phyloP scores from a whole-genome alignment of 2,888 invertebrate genomes.

The Sclerodermus sp. region DNA sequence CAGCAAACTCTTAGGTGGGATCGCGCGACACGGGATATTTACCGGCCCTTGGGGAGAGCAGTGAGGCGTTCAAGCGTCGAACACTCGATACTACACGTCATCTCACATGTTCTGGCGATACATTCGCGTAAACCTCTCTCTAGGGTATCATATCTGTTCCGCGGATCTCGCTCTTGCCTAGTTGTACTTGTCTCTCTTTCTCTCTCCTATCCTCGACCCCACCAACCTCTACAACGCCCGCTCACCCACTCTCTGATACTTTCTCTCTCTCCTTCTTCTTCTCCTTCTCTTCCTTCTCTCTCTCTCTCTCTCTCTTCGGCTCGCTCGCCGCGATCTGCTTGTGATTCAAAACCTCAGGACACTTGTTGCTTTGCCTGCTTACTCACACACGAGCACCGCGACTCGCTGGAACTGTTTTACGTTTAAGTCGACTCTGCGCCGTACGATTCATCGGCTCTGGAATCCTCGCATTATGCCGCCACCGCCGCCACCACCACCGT shows the following conservation, averaged over 20 bases:
- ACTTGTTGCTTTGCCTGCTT: slow-evolving; percentile 56
- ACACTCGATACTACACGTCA: slow-evolving; percentile 50
- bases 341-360: slow-evolving; percentile 59
- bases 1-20: too few relatives aligned
- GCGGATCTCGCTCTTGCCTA: slow-evolving; percentile 8
- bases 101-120: slow-evolving; percentile 46
- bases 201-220: slow-evolving; percentile 16
- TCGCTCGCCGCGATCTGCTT: slow-evolving; percentile 53
- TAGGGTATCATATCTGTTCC: slow-evolving; percentile 42
- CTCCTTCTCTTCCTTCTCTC: slow-evolving; percentile 28
- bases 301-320: slow-evolving; percentile 31
- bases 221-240: slow-evolving; percentile 21
- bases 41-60: slow-evolving; percentile 30
- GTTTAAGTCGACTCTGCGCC: slow-evolving; percentile 34
- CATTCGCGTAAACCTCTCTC: slow-evolving; percentile 49
- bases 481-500: too few relatives aligned
- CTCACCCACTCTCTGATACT: slow-evolving; percentile 21
- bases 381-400: slow-evolving; percentile 30
- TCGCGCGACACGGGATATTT: slow-evolving; percentile 33
- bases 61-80: slow-evolving; percentile 45
- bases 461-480: slow-evolving; percentile 6
- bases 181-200: slow-evolving; percentile 15
- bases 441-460: slow-evolving; percentile 39
- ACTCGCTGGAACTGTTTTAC: slow-evolving; percentile 40
- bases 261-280: slow-evolving; percentile 19